phyloP scores from a whole-genome alignment of 2,113 vertebrate genomes.

The Atrichornis clamosus region DNA sequence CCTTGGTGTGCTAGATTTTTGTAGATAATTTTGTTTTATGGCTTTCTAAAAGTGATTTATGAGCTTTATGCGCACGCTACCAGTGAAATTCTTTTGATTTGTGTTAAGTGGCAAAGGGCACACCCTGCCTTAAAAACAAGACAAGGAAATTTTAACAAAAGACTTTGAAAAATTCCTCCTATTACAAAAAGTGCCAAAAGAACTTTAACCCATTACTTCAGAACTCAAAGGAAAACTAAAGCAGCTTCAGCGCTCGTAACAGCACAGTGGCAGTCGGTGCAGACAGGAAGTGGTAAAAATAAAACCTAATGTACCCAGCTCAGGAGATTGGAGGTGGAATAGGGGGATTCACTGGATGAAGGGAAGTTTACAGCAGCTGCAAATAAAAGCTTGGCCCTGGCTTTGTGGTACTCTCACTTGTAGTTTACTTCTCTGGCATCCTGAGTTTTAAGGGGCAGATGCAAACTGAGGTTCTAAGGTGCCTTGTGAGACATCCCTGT shows the following conservation, averaged over 20 bases:
- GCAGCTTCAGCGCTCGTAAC: background rate
- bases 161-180: constrained; percentile 30
- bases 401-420: background rate
- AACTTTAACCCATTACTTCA: constrained; percentile 46
- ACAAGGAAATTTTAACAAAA: constrained; percentile 58
- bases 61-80: background rate
- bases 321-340: background rate
- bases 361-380: background rate
- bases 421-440: background rate
- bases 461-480: background rate
- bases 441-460: background rate
- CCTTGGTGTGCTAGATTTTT: constrained; percentile 44
- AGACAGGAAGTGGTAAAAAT: constrained; percentile 1
- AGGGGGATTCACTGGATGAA: background rate
- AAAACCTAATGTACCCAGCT: background rate
- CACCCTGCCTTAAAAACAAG: constrained; percentile 47
- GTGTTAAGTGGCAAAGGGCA: constrained; percentile 51
- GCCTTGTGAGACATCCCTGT: background rate
- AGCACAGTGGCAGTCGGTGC: background rate
- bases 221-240: background rate
- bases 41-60: constrained; percentile 58
- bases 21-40: constrained; percentile 56
- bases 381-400: background rate
- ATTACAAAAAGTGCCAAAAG: background rate
- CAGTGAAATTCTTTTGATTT: constrained; percentile 39